Conservation (phyloP, 1,140 invertebrate genomes). For the Monomorium pharaonis region DNA sequence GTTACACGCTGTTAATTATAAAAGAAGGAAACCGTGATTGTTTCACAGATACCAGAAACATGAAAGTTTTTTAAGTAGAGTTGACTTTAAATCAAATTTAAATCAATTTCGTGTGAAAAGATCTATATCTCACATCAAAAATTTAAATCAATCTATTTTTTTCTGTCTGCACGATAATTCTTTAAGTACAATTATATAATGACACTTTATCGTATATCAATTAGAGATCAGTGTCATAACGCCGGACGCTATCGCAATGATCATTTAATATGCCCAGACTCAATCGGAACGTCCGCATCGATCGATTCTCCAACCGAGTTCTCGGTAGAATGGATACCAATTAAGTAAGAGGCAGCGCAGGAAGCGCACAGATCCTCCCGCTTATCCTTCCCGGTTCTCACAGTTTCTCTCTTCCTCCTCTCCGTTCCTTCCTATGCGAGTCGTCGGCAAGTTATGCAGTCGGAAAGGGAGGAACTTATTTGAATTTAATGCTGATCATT, state of each 20-base stretch:
- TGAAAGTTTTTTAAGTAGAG: not conserved
- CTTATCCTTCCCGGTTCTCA: slow-evolving; percentile 64
- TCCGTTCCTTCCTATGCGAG: not conserved
- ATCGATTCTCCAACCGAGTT: slow-evolving; percentile 25
- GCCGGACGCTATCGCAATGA: not conserved
- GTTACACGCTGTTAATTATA: not conserved
- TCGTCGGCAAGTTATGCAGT: slow-evolving; percentile 45
- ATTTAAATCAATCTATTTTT: not conserved
- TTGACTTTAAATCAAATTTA: not conserved
- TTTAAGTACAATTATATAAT: not conserved
- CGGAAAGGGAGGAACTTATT: slow-evolving; percentile 46
- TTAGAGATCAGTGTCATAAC: not conserved
- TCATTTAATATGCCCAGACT: slow-evolving; percentile 8
- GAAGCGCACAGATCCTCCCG: slow-evolving; percentile 48
- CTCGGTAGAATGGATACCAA: slow-evolving; percentile 65
- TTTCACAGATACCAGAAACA: not conserved
- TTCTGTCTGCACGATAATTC: not conserved
- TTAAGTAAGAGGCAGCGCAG: slow-evolving; percentile 63
- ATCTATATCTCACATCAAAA: too few species aligned
- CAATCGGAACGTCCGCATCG: not conserved
- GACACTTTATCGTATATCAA: not conserved
- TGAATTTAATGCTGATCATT: slow-evolving; percentile 69
- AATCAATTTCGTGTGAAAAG: not conserved
- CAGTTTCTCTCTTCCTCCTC: slow-evolving; percentile 41
- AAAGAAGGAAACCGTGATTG: not conserved